Base-by-base conservation (phyloP, 2,888 invertebrate genomes). In the Sphaerophoria rueppellii region DNA sequence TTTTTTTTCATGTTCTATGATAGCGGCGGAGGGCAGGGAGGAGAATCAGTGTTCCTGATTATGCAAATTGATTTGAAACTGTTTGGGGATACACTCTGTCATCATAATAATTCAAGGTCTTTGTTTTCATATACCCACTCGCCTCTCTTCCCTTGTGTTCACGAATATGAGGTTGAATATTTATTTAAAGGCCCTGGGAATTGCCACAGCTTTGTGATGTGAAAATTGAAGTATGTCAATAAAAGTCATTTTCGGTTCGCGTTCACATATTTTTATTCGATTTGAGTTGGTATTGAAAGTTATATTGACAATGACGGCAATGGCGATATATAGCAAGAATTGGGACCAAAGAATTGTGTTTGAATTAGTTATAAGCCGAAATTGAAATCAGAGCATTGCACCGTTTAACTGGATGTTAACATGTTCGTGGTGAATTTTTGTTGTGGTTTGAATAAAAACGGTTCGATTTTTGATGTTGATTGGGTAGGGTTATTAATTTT, bases 61-160 rank as follows among this genome's bases (percentile, higher is more conserved):
- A 76, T 76, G 76, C 54, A 76, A 76, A 76, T 76, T 55, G 61
- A 67, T 67, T 67, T 67, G 67, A 65, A 67, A 67, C 67, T n/a
- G 54, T 67, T 67, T 67, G 40, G 40, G 40, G 7, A 67, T 50
- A 65, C 12, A 16, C 14, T 57, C 11, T 24, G 52, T 24, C 52
- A 24, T 60, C 40, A 60, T 67, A 52, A 40, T 67, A 11, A 52
- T 50, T 43, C 12, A 4, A 24, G 40, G 7, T 37, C 9, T 48
- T 52, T 35, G 12, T 37, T 67, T 37, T 50, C 11, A 2, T 43
- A 43, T 9, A 43, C 43, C 9, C 43, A 9, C 43, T 7, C 9
- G 43, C 12, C 3, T 43, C 3, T 9, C 9, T 9, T 43, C 9
- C 12, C 12, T 9, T 9, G 40, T 6, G 9, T 43, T 0, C 3